Percentiles rank a stretch among this genome's conserved stretches.
phyloP scores from a whole-genome alignment of 2,113 vertebrate species.

The Hylia prasina region DNA sequence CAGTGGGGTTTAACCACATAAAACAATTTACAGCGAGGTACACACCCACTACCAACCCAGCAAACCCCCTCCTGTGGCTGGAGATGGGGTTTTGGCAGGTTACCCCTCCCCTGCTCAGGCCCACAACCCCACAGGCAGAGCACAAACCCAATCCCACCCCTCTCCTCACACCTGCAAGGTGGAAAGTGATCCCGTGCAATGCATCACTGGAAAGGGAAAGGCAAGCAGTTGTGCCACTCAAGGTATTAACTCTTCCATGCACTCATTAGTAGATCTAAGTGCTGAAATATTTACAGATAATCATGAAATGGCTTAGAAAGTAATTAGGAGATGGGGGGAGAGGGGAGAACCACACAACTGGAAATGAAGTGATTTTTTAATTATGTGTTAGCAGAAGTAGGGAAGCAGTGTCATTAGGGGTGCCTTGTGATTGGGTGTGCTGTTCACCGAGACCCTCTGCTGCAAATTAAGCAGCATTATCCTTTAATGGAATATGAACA shows the following conservation, averaged over 20 bases:
- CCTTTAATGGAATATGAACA: slow-evolving; percentile 65
- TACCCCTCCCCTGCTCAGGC: neutral
- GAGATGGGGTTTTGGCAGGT: neutral
- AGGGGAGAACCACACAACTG: slow-evolving; percentile 53
- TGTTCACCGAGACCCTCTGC: slow-evolving; percentile 45
- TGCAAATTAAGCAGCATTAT: slow-evolving; percentile 59
- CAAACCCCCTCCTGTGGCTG: neutral
- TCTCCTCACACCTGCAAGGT: neutral
- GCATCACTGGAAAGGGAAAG: neutral
- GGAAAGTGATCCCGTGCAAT: neutral
- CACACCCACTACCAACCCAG: neutral
- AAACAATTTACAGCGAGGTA: neutral
- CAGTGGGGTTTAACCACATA: neutral
- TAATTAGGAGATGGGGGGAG: slow-evolving; percentile 31
- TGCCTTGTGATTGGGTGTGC: slow-evolving; percentile 45
- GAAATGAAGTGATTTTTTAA: slow-evolving; percentile 63
- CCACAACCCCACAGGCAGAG: neutral
- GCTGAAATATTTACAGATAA: slow-evolving; percentile 52
- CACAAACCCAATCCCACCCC: neutral
- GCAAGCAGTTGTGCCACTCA: neutral
- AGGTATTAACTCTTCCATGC: slow-evolving; percentile 51
- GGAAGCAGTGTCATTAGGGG: slow-evolving; percentile 60
- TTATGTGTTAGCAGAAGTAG: slow-evolving; percentile 57
- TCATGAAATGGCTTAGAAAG: slow-evolving; percentile 40
- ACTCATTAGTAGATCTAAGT: slow-evolving; percentile 15